Evolutionary conservation across 2,797 vertebrate species (phyloP).

Genomic region (Cynopterus sphinx): DNA sequence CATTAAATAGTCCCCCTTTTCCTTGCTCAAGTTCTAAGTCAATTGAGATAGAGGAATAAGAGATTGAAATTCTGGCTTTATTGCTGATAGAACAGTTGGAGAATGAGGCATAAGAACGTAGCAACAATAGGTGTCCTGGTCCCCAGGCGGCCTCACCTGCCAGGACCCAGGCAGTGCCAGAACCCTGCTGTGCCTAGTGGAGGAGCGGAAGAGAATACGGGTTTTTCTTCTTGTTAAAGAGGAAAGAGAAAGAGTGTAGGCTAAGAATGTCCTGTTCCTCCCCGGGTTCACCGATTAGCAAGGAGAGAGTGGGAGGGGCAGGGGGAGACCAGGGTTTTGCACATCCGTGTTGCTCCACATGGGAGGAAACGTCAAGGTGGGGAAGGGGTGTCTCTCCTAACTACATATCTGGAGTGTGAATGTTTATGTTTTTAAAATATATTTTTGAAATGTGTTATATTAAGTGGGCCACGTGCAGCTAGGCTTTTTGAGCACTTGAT

Average conservation of each 20-base stretch:
- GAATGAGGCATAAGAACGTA: not conserved
- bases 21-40: not conserved
- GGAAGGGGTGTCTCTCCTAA: not conserved
- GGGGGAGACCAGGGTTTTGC: not conserved
- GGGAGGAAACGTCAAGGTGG: not conserved
- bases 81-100: not conserved
- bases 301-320: not conserved
- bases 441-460: not conserved
- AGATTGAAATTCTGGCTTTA: not conserved
- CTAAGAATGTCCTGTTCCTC: not conserved
- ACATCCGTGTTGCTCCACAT: rapidly evolving
- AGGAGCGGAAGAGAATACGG: not conserved
- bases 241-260: not conserved
- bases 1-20: not conserved
- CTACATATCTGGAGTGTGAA: not conserved
- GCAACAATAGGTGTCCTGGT: too few species aligned
- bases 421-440: not conserved
- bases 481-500: not conserved
- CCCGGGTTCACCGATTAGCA: not conserved
- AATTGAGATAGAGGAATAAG: not conserved
- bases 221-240: not conserved
- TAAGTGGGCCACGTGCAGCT: not conserved
- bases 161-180: not conserved
- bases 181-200: not conserved
- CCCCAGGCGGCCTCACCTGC: not conserved